A percentile compares a stretch with the other conserved stretches of the same genome.
phyloP scores from a whole-genome alignment of 53 echinoderm and acorn worm species.

The Zoroaster sp. region DNA sequence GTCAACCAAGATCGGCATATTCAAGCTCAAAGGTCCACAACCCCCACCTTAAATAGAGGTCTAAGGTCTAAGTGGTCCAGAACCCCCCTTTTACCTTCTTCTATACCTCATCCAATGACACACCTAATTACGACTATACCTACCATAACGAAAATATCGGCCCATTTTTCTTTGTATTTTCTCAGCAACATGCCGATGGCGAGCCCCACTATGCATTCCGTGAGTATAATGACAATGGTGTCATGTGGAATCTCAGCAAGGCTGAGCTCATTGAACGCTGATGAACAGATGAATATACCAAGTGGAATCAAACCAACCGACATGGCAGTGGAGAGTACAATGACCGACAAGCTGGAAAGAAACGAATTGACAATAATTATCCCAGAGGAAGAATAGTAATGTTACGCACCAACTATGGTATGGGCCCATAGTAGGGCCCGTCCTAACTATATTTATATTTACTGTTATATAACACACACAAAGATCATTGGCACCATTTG shows the following conservation, averaged over 20 bases:
- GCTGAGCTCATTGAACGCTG: not conserved
- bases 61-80: no score
- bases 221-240: not conserved
- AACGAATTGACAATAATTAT: no score
- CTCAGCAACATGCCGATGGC: constrained; percentile 6
- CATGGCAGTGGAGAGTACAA: constrained; percentile 12
- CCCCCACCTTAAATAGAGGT: no score
- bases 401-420: no score
- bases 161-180: constrained; percentile 7
- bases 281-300: not conserved
- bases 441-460: no score
- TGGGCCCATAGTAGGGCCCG: no score
- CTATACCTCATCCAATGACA: no score
- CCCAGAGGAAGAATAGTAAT: not conserved
- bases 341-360: not conserved
- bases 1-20: no score
- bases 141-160: constrained; percentile 8
- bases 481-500: not conserved
- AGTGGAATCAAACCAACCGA: constrained; percentile 14
- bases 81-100: no score
- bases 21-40: no score
- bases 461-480: no score
- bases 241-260: not conserved
- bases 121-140: no score
- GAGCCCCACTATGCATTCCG: not conserved